Evolutionary conservation across 2,888 invertebrate species (phyloP).

Genomic region (Phytoseiulus persimilis): DNA sequence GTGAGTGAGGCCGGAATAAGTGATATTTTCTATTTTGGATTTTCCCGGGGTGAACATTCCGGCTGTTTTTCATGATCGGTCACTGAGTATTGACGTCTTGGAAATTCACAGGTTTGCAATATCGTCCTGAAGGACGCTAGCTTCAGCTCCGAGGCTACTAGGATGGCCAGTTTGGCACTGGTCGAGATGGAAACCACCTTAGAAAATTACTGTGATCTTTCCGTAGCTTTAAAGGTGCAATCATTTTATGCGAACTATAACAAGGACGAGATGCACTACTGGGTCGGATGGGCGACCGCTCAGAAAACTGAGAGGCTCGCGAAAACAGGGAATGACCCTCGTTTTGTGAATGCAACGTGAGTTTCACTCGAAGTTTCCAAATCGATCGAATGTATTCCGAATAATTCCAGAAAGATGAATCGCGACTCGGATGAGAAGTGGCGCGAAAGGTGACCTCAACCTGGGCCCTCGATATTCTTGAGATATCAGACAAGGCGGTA

Average conservation of each 20-base stretch:
- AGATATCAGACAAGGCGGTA: no score
- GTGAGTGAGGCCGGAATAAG: background rate
- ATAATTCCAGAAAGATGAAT: no score
- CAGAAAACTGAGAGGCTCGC: background rate
- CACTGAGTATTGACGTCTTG: no score
- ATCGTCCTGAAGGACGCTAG: constrained; percentile 19
- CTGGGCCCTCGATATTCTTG: no score
- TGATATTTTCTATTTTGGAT: no score
- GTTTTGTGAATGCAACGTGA: background rate
- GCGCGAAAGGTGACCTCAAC: no score
- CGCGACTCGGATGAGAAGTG: no score
- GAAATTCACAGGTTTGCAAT: background rate
- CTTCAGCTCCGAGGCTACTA: constrained; percentile 13
- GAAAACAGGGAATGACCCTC: background rate
- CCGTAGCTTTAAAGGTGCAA: constrained; percentile 30
- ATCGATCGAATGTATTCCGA: no score
- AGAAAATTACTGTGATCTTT: constrained; percentile 22
- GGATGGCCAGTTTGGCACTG: constrained; percentile 24
- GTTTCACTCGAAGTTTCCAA: background rate
- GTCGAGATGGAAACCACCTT: constrained; percentile 30
- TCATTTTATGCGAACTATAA: constrained; percentile 23
- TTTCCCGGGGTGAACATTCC: no score
- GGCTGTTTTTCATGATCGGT: no score
- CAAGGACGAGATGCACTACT: constrained; percentile 26
- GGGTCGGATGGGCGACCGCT: background rate